Evolutionary conservation across 2,113 vertebrate species (phyloP), one percentile per base, ranked within the genome.

Genomic region (Colossoma macropomum): DNA sequence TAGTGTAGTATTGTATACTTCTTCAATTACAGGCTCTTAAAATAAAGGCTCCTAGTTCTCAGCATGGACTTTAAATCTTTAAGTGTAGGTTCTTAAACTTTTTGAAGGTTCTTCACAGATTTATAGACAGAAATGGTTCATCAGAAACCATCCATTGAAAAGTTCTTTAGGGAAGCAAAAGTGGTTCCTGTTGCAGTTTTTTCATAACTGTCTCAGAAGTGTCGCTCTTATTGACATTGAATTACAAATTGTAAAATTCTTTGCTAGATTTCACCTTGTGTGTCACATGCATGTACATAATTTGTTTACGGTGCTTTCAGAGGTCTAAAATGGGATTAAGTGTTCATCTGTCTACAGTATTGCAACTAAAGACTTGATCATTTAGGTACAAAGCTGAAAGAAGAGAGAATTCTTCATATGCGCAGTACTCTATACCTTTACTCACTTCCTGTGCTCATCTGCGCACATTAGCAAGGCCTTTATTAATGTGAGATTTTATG

Each of bases 401-500:
- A 69, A 54, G 66, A 34, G 41, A 41, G 25, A 62, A 16, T n/a
- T 27, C 34, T 66, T 30, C 34, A 38, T 10, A n/a, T 13, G 45
- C 11, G 12, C 25, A 30, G 32, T 80, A 70, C 32, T 70, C 54
- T 62, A 65, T 52, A 76, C 81, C 73, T 69, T 68, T 50, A 65
- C 30, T 32, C 38, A 17, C 59, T 30, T 79, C 54, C 38, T 60
- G 72, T 74, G 82, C 63, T 56, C 66, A 87, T 81, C 75, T 85
- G 60, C 69, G 25, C 77, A 76, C 77, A 79, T 83, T 85, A 91
- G 75, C 84, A 85, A 71, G 68, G 82, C 77, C 66, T 79, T 71
- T 85, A 79, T 88, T 93, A 91, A 94, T 92, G 90, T 93, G 88
- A 90, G 86, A 81, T 85, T 11, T 69, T 84, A 86, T 93, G 90